A percentile compares a stretch with the other conserved stretches of the same genome.
Evolutionary conservation across 2,797 vertebrate species (phyloP).

Genomic region (Sebastes oblongus): DNA sequence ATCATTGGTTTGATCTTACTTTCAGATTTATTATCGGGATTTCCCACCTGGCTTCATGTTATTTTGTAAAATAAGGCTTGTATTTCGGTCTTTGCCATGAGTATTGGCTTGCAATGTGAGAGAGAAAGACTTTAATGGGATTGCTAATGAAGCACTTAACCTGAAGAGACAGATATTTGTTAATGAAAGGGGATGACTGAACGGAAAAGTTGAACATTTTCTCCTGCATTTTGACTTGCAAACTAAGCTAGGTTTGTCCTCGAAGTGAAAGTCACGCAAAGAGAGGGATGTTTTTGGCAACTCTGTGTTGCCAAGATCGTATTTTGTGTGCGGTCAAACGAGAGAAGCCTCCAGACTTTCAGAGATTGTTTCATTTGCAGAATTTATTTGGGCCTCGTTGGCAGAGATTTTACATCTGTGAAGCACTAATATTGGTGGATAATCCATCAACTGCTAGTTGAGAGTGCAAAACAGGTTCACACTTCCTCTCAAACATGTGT

Average conservation of each 20-base stretch:
- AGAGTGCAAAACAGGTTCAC: slow-evolving; percentile 4
- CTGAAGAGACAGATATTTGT: not conserved
- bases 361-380: not conserved
- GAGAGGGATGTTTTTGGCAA: not conserved
- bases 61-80: not conserved
- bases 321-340: not conserved
- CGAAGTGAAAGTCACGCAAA: not conserved
- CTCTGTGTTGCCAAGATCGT: not conserved
- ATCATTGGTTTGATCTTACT: not conserved
- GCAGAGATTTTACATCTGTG: not conserved
- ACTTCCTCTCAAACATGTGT: slow-evolving; percentile 36
- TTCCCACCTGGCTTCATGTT: not conserved
- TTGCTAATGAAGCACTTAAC: not conserved
- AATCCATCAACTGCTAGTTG: slow-evolving; percentile 5
- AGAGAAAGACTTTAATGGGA: not conserved
- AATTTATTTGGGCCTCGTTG: not conserved
- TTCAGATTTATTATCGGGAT: not conserved
- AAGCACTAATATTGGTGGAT: not conserved
- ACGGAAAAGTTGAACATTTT: not conserved
- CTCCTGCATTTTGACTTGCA: not conserved
- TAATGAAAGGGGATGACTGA: not conserved
- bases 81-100: not conserved
- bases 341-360: not conserved
- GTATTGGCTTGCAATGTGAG: not conserved
- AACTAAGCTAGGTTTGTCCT: not conserved